A percentile compares a stretch with the other conserved stretches of the same genome.
Evolutionary conservation across 2,113 vertebrate genomes (phyloP).

Genomic region (Triplophysa rosa): DNA sequence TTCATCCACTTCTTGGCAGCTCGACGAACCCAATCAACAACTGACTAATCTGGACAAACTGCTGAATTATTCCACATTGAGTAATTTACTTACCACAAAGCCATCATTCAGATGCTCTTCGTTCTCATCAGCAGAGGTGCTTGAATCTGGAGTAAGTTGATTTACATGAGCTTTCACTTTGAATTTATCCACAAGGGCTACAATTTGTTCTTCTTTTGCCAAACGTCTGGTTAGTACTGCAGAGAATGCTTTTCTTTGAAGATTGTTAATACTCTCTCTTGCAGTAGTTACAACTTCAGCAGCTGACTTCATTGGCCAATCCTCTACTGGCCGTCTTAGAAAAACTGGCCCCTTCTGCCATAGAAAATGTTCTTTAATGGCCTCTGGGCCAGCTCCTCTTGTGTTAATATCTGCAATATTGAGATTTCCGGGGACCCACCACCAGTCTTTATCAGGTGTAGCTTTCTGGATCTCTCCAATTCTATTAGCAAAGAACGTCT

Average conservation of each 20-base stretch:
- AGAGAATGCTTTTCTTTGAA: background rate
- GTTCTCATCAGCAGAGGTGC: no score
- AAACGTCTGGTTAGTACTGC: background rate
- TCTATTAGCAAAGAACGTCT: conserved; percentile 29
- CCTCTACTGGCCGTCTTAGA: conserved; percentile 2
- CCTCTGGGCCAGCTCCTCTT: conserved; percentile 23
- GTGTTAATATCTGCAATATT: conserved; percentile 5
- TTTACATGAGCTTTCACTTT: background rate
- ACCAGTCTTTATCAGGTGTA: conserved; percentile 17
- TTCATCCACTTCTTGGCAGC: background rate
- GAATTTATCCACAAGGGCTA: no score
- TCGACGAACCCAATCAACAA: conserved; percentile 1
- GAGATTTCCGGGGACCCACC: conserved; percentile 37
- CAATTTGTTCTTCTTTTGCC: background rate
- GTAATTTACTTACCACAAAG: background rate
- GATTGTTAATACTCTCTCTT: background rate
- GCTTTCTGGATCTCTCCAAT: conserved; percentile 16
- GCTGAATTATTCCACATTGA: conserved; percentile 20
- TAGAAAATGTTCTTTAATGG: background rate
- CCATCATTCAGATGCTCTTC: background rate
- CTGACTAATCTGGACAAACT: background rate
- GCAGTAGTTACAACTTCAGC: background rate
- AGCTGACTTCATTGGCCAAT: conserved; percentile 28
- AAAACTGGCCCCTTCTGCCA: no score
- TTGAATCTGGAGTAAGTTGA: no score